phyloP scores from a whole-genome alignment of 2,888 invertebrate species.

The Cheilosia pagana region DNA sequence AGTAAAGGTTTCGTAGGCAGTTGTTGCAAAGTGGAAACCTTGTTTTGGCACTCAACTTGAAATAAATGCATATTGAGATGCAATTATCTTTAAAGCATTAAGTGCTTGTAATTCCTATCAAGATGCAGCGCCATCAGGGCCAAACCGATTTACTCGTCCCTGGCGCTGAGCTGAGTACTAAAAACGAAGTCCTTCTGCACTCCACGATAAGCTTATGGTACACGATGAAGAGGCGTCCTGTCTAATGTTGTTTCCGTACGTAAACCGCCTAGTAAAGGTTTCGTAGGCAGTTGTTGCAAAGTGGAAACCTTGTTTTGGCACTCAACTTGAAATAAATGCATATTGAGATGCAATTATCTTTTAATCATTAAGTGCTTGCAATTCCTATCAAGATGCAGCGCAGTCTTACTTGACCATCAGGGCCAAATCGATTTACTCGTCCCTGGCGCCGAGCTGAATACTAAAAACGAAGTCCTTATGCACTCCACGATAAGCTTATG shows the following conservation, averaged over 20 bases:
- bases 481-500: too few relatives aligned
- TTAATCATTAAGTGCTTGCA: neutral
- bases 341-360: conserved; percentile 6
- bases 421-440: too few relatives aligned
- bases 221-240: neutral
- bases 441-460: too few relatives aligned
- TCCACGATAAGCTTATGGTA: too few relatives aligned
- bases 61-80: conserved; percentile 1
- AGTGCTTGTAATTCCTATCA: neutral
- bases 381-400: too few relatives aligned
- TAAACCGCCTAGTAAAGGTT: conserved; percentile 50
- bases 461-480: too few relatives aligned
- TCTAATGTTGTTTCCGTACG: conserved; percentile 45
- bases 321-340: neutral
- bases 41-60: conserved; percentile 10
- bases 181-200: too few relatives aligned
- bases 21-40: conserved; percentile 54
- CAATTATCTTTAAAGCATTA: neutral
- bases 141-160: too few relatives aligned
- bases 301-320: conserved; percentile 39
- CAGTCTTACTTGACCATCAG: neutral
- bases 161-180: neutral
- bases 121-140: too few relatives aligned
- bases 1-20: conserved; percentile 46
- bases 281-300: conserved; percentile 59